These are phyloP conservation scores for Hypocryptadius cinnamomeus DNA, from an alignment of 2,113 vertebrate genomes.

Conservation along the genomic window DNA sequence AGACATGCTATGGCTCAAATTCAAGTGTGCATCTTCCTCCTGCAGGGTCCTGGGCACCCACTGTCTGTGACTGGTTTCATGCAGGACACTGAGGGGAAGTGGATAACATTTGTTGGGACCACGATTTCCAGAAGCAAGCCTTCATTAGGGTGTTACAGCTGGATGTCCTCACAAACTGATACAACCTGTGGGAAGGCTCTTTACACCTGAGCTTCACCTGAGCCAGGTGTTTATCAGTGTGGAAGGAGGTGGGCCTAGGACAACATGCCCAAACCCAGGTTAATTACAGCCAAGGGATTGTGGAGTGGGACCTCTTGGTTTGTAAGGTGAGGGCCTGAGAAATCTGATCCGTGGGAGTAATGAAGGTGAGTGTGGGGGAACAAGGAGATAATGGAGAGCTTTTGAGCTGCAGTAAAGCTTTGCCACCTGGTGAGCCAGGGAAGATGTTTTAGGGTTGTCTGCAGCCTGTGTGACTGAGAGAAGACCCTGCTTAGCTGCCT, in stretches of 20 bases:
- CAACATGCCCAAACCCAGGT: not conserved
- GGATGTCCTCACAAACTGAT: not conserved
- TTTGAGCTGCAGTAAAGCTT: not conserved
- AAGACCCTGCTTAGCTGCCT: not conserved
- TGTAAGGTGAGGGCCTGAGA: not conserved
- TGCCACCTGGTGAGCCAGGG: not conserved
- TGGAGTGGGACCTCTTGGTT: rapidly evolving
- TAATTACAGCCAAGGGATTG: not conserved
- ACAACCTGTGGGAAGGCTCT: not conserved
- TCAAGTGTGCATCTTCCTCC: not conserved
- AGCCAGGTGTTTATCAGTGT: not conserved
- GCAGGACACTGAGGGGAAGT: not conserved
- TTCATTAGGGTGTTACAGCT: not conserved
- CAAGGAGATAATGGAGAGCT: not conserved
- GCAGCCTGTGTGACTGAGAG: not conserved
- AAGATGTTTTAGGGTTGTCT: not conserved
- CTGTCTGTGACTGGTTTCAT: not conserved
- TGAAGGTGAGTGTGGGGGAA: too few species aligned
- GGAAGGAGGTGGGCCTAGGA: not conserved
- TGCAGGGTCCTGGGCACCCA: not conserved
- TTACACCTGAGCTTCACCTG: not conserved
- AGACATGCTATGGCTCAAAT: not conserved
- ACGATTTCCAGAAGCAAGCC: not conserved
- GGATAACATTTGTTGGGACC: not conserved
- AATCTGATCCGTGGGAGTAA: not conserved